A percentile compares a stretch with the other conserved stretches of the same genome.
Conservation (phyloP, 2,113 vertebrate genomes). For the Ammodytes marinus region DNA sequence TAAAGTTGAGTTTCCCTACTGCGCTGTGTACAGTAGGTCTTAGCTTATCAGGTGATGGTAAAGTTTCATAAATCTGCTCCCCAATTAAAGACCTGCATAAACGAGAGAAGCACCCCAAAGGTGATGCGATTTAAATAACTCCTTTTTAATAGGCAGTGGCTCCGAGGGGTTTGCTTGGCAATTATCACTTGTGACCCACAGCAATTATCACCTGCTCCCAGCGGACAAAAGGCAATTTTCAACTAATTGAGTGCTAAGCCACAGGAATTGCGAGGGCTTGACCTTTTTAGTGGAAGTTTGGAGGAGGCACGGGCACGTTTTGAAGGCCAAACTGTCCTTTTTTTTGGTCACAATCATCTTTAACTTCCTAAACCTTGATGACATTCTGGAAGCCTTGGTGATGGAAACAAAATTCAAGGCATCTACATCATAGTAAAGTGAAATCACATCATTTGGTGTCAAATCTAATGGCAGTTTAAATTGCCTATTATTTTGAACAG, state of each 20-base stretch:
- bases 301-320: slow-evolving; percentile 36
- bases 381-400: slow-evolving; percentile 5
- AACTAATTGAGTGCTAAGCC: slow-evolving; percentile 91
- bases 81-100: slow-evolving; percentile 73
- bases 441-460: slow-evolving; percentile 24
- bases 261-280: slow-evolving; percentile 79
- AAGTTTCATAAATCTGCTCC: slow-evolving; percentile 70
- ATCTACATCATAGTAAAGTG: slow-evolving; percentile 4
- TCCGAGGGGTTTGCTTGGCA: slow-evolving; percentile 86
- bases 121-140: slow-evolving; percentile 91
- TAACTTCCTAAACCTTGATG: slow-evolving; percentile 43
- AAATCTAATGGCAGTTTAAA: slow-evolving; percentile 33
- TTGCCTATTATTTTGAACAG: slow-evolving; percentile 18
- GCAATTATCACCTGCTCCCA: slow-evolving; percentile 91
- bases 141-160: slow-evolving; percentile 89
- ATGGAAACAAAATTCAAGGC: background rate
- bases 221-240: slow-evolving; percentile 88
- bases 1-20: background rate
- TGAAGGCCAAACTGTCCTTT: slow-evolving; percentile 34
- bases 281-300: slow-evolving; percentile 69
- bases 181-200: slow-evolving; percentile 92
- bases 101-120: slow-evolving; percentile 67
- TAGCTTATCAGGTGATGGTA: slow-evolving; percentile 50
- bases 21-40: background rate
- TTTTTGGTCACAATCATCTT: slow-evolving; percentile 43